Percentiles rank a stretch among this genome's conserved stretches.
These are phyloP conservation scores for Metopia argyrocephala DNA, from an alignment of 2,888 invertebrate genomes.

Conservation along the genomic window DNA sequence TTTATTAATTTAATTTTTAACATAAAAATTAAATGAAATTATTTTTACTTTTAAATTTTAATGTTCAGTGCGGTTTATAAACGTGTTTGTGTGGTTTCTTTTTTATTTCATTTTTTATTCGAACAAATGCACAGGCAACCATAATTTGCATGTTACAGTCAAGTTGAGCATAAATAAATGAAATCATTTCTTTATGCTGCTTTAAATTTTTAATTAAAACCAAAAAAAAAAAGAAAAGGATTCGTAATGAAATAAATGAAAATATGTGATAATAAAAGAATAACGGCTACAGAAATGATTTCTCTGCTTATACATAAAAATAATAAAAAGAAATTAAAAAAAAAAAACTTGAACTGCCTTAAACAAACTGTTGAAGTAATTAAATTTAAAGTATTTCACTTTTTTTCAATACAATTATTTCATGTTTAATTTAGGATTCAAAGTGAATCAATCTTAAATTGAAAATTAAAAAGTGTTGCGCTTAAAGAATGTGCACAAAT, in stretches of 20 bases:
- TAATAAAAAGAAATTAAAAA: constrained; percentile 16
- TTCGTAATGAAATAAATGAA: constrained; percentile 30
- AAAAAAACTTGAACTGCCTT: constrained; percentile 17
- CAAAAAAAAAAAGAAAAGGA: constrained; percentile 38
- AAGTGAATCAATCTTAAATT: constrained; percentile 8
- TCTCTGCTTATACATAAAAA: background rate
- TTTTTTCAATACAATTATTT: background rate
- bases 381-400: constrained; percentile 43
- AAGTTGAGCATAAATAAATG: constrained; percentile 51
- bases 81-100: too few species aligned
- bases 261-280: constrained; percentile 25
- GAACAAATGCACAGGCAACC: background rate
- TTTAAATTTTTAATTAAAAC: constrained; percentile 62
- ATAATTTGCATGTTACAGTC: constrained; percentile 46
- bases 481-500: background rate
- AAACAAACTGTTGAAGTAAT: constrained; percentile 51
- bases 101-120: background rate
- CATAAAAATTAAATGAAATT: too few species aligned
- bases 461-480: background rate
- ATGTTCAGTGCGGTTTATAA: too few species aligned
- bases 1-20: too few species aligned
- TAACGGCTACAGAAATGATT: background rate
- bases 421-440: too few species aligned
- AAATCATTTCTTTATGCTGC: constrained; percentile 56
- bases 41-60: too few species aligned